Evolutionary conservation across 2,113 vertebrate species (phyloP).

Genomic region (Peromyscus maniculatus): DNA sequence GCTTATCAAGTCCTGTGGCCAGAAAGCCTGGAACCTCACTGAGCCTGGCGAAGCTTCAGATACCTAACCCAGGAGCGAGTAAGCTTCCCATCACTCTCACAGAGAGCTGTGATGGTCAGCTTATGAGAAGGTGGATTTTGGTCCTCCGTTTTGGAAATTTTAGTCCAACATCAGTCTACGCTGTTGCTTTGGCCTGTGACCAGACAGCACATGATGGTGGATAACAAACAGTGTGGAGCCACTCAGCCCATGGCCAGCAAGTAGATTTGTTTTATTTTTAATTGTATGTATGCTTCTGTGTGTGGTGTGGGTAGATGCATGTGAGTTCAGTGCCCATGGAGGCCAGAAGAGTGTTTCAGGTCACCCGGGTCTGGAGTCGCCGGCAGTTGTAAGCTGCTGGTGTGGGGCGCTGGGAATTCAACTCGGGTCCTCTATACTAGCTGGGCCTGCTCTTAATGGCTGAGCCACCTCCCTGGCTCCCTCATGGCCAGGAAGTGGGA

Average conservation of each 20-base stretch:
- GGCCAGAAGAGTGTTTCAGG: not conserved
- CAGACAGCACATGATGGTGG: not conserved
- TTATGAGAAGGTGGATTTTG: not conserved
- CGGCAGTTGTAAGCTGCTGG: not conserved
- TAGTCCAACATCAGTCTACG: not conserved
- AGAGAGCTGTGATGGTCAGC: not conserved
- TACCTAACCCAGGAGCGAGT: not conserved
- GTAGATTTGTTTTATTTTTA: not conserved
- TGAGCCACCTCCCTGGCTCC: not conserved
- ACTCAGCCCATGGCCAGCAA: not conserved
- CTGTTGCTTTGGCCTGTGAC: not conserved
- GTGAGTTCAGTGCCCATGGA: not conserved
- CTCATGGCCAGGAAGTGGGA: not conserved
- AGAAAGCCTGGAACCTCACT: not conserved
- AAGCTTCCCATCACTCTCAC: not conserved
- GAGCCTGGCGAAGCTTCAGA: not conserved
- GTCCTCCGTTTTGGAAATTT: not conserved
- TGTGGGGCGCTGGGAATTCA: not conserved
- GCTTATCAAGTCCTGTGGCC: not conserved
- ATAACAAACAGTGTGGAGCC: not conserved
- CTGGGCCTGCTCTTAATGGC: not conserved
- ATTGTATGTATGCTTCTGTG: not conserved
- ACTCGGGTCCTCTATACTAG: not conserved
- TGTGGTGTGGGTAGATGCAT: not conserved
- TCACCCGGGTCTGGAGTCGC: not conserved